Percentiles rank a stretch among this genome's conserved stretches.
Evolutionary conservation across 2,113 vertebrate species (phyloP).

Genomic region (Columbina picui): DNA sequence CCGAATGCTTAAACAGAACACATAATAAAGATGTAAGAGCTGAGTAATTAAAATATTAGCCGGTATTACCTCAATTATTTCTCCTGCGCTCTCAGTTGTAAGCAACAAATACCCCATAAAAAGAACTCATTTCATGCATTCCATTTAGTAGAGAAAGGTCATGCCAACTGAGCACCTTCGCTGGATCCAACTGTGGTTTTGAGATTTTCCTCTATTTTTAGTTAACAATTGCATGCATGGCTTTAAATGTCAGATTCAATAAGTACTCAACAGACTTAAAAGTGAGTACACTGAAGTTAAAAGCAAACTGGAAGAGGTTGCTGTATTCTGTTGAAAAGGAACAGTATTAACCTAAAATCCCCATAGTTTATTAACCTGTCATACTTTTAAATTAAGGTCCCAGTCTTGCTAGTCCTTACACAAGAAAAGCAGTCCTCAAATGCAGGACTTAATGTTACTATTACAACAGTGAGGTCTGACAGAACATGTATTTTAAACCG

Average conservation of each 20-base stretch:
- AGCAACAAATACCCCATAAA: neutral
- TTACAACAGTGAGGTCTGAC: neutral
- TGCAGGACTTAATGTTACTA: neutral
- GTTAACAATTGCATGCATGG: neutral
- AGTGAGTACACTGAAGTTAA: neutral
- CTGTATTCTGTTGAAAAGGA: neutral
- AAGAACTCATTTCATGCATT: neutral
- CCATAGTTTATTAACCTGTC: neutral
- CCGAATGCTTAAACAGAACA: slow-evolving; percentile 81
- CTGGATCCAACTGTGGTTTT: neutral
- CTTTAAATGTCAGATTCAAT: neutral
- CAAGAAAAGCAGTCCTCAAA: neutral
- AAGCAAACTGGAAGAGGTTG: neutral
- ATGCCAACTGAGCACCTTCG: neutral
- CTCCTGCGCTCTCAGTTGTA: neutral
- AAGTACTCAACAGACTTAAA: neutral
- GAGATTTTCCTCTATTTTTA: neutral
- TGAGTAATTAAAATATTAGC: neutral
- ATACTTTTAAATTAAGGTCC: neutral
- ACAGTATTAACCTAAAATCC: neutral
- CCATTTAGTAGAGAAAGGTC: neutral
- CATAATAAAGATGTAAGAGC: neutral
- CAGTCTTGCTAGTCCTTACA: neutral
- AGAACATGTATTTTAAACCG: neutral
- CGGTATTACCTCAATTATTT: neutral